Evolutionary conservation across 2,797 vertebrate genomes (phyloP), one percentile per base, ranked within the genome.

Genomic region (Liparis tanakae): DNA sequence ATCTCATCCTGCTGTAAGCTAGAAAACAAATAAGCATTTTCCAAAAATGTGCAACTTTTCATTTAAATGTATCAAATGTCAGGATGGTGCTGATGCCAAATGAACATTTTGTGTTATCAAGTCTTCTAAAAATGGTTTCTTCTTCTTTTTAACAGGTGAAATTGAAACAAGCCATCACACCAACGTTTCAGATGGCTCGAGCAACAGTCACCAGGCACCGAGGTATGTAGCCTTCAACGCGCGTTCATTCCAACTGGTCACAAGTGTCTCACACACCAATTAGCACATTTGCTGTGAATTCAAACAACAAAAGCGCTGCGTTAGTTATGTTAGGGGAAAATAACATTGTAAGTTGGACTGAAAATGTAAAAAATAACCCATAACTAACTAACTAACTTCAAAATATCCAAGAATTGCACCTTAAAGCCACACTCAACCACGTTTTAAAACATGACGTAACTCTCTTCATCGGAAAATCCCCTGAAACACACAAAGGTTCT

Each of bases 111-210:
- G 50, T 44, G 57, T 34, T 48, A 51, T 58, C 30, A n/a, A 9
- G 10, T 58, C 7, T n/a, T 39, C 6, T 51, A 51, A 50, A 50
- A 48, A 70, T 54, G 4, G n/a, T 10, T 3, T 25, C 3, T 70
- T 54, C 58, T 18, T 54, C 25, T 30, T 78, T 72, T 74, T 85
- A 51, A 6, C 80, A 94, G 93, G 74, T 95, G 58, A 95, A 93
- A 85, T 48, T 94, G 77, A 95, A 94, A 78, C 90, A 93, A 68
- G 83, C 94, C 43, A 94, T 95, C 57, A 94, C 94, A 48, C 94
- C 94, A 50, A 92, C 87, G 6, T 76, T 95, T 65, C 76, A 76
- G 69, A 89, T 72, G 66, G 81, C 46, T 74, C 73, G 54, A 66
- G 60, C 56, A 20, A 65, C 74, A 46, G 34, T 66, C 36, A 82